A percentile compares a stretch with the other conserved stretches of the same genome.
Conservation (phyloP, 2,113 vertebrate genomes). For the Peromyscus polionotus region DNA sequence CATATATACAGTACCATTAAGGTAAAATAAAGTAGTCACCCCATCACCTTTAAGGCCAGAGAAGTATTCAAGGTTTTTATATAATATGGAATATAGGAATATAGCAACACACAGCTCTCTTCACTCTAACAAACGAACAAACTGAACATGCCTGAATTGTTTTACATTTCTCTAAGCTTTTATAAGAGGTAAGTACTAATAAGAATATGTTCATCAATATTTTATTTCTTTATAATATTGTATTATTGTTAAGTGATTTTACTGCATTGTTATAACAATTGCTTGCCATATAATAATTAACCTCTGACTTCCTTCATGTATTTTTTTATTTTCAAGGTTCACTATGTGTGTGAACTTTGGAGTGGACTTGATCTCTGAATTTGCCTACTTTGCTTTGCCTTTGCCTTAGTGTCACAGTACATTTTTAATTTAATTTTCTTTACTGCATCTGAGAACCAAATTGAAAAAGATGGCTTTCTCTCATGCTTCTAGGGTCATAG, state of each 20-base stretch:
- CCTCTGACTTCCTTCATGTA: background rate
- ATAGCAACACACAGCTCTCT: background rate
- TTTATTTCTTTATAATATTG: background rate
- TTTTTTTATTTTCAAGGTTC: background rate
- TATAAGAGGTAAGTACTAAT: background rate
- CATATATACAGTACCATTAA: background rate
- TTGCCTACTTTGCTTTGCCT: background rate
- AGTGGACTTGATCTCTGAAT: background rate
- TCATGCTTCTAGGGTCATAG: background rate
- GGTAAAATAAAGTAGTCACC: background rate
- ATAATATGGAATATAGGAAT: background rate
- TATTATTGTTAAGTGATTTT: background rate
- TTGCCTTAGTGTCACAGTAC: background rate
- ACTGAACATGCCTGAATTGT: background rate
- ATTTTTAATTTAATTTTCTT: background rate
- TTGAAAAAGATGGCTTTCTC: background rate
- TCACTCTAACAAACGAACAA: background rate
- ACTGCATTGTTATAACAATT: background rate
- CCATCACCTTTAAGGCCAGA: background rate
- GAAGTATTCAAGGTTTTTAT: background rate
- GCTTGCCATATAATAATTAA: background rate
- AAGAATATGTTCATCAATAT: background rate
- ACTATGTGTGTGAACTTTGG: background rate
- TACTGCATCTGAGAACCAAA: background rate
- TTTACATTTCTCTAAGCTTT: background rate